Evolutionary conservation across 2,888 invertebrate genomes (phyloP).

Genomic region (Oxyscelio sp.): DNA sequence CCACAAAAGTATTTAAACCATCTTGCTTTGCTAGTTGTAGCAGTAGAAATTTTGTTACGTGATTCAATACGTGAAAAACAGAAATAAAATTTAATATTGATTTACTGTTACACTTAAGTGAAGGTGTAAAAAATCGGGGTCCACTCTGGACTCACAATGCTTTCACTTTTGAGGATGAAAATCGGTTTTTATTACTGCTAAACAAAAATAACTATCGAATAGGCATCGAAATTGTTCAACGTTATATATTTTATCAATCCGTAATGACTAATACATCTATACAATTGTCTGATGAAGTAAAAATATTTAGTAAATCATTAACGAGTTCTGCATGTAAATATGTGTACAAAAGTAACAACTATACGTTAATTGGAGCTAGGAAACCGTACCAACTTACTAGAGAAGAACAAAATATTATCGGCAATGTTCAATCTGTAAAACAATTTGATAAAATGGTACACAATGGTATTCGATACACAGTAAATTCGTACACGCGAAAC

Average conservation of each 20-base stretch:
- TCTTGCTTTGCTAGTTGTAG: slow-evolving; percentile 15
- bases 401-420: background rate
- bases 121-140: slow-evolving; percentile 35
- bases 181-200: slow-evolving; percentile 30
- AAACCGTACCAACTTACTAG: background rate
- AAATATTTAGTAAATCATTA: slow-evolving; percentile 7
- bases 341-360: background rate
- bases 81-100: slow-evolving; percentile 59
- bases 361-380: slow-evolving; percentile 2
- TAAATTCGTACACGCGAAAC: background rate
- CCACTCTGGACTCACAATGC: no score
- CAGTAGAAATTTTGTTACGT: slow-evolving; percentile 13
- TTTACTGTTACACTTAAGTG: slow-evolving; percentile 36
- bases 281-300: slow-evolving; percentile 6
- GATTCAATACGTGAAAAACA: background rate
- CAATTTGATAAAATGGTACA: slow-evolving; percentile 1
- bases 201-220: background rate
- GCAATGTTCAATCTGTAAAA: background rate
- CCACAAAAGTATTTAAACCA: slow-evolving; percentile 59
- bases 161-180: no score
- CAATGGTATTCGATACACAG: background rate
- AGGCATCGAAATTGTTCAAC: background rate
- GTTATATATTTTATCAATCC: background rate
- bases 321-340: background rate
- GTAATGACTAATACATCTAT: background rate